phyloP scores from a whole-genome alignment of 1,140 invertebrate genomes.

The Aradophagus sp. region DNA sequence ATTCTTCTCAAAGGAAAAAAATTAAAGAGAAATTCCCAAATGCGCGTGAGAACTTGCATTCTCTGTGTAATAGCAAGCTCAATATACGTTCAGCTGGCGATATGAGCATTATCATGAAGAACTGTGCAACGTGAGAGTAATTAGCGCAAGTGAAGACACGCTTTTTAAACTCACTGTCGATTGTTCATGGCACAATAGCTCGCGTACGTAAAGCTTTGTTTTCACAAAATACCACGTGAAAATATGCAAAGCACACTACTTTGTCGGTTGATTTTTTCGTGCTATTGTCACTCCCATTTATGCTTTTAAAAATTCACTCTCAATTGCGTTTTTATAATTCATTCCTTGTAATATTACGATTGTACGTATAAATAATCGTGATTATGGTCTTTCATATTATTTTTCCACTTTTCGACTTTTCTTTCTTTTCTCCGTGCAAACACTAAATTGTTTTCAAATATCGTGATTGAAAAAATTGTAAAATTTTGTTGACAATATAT shows the following conservation, averaged over 20 bases:
- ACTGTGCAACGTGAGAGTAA: slow-evolving; percentile 44
- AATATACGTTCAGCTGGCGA: slow-evolving; percentile 28
- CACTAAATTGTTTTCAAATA: too few species aligned
- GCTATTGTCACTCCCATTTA: slow-evolving; percentile 39
- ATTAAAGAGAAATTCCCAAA: too few species aligned
- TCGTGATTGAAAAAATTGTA: too few species aligned
- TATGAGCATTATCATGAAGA: slow-evolving; percentile 46
- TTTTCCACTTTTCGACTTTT: too few species aligned
- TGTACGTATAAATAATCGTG: slow-evolving; percentile 31
- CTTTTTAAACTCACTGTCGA: slow-evolving; percentile 42
- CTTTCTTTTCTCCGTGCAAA: too few species aligned
- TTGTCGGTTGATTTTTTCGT: slow-evolving; percentile 45
- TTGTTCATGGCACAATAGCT: slow-evolving; percentile 38
- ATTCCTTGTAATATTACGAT: slow-evolving; percentile 24
- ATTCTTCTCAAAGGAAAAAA: too few species aligned
- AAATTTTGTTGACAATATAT: too few species aligned
- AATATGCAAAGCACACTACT: slow-evolving; percentile 46
- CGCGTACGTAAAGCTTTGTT: slow-evolving; percentile 9
- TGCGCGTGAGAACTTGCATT: too few species aligned
- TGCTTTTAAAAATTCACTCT: slow-evolving; percentile 30
- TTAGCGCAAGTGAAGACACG: slow-evolving; percentile 45
- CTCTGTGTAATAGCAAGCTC: slow-evolving; percentile 21
- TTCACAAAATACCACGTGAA: slow-evolving; percentile 11
- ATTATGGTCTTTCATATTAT: too few species aligned
- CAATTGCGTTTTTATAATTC: slow-evolving; percentile 27